A percentile compares a stretch with the other conserved stretches of the same genome.
These are phyloP conservation scores for Drosophila miranda DNA, from an alignment of 1,140 invertebrate genomes.

Conservation along the genomic window DNA sequence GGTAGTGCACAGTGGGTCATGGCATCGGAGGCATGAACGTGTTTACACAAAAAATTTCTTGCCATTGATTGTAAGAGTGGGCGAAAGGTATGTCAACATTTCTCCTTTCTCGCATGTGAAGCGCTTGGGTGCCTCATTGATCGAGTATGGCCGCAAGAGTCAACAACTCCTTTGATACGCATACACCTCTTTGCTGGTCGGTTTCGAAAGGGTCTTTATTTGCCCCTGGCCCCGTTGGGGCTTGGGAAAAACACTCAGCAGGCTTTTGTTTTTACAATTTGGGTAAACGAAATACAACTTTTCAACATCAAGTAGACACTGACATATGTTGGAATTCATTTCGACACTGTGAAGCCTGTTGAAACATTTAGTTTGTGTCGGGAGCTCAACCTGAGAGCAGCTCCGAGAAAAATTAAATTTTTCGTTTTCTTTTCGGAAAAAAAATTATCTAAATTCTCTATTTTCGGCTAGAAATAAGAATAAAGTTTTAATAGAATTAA, in stretches of 20 bases:
- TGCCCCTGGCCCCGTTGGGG: conserved; percentile 4
- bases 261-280: background rate
- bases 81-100: conserved; percentile 36
- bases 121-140: conserved; percentile 32
- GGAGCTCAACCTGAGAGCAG: background rate
- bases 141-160: conserved; percentile 30
- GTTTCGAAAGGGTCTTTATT: conserved; percentile 20
- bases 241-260: background rate
- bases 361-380: conserved; percentile 10
- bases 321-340: background rate
- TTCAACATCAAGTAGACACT: background rate
- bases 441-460: background rate
- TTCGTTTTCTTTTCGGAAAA: background rate
- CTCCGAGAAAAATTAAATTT: background rate
- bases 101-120: background rate
- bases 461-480: conserved; percentile 11
- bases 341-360: background rate
- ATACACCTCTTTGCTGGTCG: background rate
- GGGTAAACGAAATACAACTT: background rate
- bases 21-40: conserved; percentile 22
- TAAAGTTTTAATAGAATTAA: background rate
- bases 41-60: conserved; percentile 65
- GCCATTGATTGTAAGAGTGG: conserved; percentile 65
- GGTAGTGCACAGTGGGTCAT: background rate
- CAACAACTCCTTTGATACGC: conserved; percentile 26